phyloP scores from a whole-genome alignment of 2,797 vertebrate species.

The Carduelis carduelis region DNA sequence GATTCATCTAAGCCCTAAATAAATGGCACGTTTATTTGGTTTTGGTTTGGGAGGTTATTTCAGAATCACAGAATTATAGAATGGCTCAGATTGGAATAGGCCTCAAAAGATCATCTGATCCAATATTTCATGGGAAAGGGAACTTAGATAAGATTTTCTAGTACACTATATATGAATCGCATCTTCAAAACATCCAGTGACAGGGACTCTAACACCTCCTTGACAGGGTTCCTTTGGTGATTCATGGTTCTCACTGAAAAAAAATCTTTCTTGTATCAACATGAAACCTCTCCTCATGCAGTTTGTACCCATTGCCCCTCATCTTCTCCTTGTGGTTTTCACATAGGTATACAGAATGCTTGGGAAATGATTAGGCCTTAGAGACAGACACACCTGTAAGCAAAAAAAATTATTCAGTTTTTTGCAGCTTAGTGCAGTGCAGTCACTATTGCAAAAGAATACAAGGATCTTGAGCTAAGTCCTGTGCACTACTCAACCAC shows the following conservation, averaged over 20 bases:
- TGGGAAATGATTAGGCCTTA: background rate
- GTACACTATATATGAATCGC: rapidly evolving
- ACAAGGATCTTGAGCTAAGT: background rate
- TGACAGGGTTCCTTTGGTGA: background rate
- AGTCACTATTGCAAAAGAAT: background rate
- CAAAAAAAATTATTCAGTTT: background rate
- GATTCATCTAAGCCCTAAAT: background rate
- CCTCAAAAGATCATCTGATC: background rate
- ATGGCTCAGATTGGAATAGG: background rate
- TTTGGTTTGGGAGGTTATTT: background rate
- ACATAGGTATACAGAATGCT: rapidly evolving
- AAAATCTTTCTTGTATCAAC: background rate
- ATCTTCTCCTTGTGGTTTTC: background rate
- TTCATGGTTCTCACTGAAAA: background rate
- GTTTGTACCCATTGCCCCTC: background rate
- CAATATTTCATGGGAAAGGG: background rate
- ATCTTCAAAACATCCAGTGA: background rate
- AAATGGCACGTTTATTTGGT: rapidly evolving
- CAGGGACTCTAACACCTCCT: rapidly evolving
- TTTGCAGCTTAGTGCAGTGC: background rate
- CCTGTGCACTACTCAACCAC: background rate
- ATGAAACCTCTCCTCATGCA: background rate
- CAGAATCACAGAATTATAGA: background rate
- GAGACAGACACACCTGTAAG: rapidly evolving
- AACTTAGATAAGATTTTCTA: background rate